Percentiles rank a stretch among this genome's conserved stretches.
phyloP scores from a whole-genome alignment of 2,888 invertebrate genomes.

The Caenorhabditis sp. region DNA sequence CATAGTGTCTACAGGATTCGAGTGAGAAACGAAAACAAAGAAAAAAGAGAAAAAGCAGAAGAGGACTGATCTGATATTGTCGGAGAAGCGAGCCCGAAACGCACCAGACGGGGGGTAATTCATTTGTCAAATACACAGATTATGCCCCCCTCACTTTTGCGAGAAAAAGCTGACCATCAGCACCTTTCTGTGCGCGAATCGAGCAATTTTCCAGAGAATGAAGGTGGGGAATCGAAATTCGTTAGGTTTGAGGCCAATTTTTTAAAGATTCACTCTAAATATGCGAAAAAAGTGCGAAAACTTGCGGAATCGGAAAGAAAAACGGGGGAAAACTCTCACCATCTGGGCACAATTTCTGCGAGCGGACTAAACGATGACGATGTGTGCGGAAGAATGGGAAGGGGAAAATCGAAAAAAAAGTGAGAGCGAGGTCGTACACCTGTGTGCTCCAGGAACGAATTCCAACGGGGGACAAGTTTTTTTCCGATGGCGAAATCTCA shows the following conservation, averaged over 20 bases:
- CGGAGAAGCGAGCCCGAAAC: neutral
- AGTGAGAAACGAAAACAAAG: too few species aligned
- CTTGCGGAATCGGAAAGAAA: neutral
- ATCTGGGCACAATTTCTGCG: constrained; percentile 41
- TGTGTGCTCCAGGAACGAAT: too few species aligned
- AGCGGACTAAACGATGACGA: constrained; percentile 1
- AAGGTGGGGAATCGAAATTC: too few species aligned
- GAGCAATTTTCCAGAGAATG: too few species aligned
- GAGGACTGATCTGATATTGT: neutral
- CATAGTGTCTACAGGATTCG: too few species aligned
- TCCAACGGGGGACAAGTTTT: too few species aligned
- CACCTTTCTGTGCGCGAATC: too few species aligned
- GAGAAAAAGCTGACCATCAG: too few species aligned
- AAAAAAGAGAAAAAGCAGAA: constrained; percentile 9
- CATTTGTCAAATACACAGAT: constrained; percentile 53
- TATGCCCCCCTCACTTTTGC: constrained; percentile 23
- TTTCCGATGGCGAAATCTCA: too few species aligned
- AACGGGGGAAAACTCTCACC: too few species aligned
- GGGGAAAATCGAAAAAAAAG: constrained; percentile 1
- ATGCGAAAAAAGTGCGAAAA: constrained; percentile 1
- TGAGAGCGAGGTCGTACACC: neutral
- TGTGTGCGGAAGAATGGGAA: neutral
- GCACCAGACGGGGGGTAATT: constrained; percentile 18
- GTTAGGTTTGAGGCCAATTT: too few species aligned
- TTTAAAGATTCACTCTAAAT: too few species aligned